Base-by-base conservation (phyloP, 2,888 invertebrate genomes). In the Orthosia cruda region DNA sequence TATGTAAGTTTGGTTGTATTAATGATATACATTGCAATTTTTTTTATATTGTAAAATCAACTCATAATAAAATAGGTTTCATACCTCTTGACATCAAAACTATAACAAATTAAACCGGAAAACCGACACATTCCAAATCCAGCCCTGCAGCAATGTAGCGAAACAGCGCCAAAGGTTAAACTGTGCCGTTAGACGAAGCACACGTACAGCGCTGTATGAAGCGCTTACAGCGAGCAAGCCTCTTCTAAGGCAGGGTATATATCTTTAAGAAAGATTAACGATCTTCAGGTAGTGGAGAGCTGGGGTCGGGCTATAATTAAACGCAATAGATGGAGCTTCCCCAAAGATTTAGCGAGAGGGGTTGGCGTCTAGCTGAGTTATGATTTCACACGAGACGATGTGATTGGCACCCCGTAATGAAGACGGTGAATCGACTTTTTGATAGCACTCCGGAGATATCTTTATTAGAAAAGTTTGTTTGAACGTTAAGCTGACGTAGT, bases 211-310 rank as follows among this genome's bases (percentile, higher is more conserved):
- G 91, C 92, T 93, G 92, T 92, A 93, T 92, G 92, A 93, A 94
- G 94, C 95, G 95, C 95, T 96, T 95, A 95, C 91, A 92, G 92
- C 91, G 89, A 89, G 87, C 89, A 91, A 91, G 91, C 92, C 92
- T 94, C 92, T 90, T 91, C 91, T 89, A 90, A 92, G 87, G 91
- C 92, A 89, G 92, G 92, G 95, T 94, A 95, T 96, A 96, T 95
- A 94, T 96, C 96, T 96, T 96, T 96, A 95, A 96, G 96, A 96
- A 96, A 96, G 96, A 96, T 96, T 96, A 96, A 96, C 96, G 96
- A 96, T 94, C 93, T 93, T 92, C 96, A 96, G 96, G 96, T 96
- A 95, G 90, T 90, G 89, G 90, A 92, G 94, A 92, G 91, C 80
- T 80, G 87, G 87, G 91, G 92, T 89, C 90, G 93, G 92, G 94